Evolutionary conservation across 2,113 vertebrate species (phyloP), one percentile per base, ranked within the genome.

Genomic region (Forbesichthys papilliferus): DNA sequence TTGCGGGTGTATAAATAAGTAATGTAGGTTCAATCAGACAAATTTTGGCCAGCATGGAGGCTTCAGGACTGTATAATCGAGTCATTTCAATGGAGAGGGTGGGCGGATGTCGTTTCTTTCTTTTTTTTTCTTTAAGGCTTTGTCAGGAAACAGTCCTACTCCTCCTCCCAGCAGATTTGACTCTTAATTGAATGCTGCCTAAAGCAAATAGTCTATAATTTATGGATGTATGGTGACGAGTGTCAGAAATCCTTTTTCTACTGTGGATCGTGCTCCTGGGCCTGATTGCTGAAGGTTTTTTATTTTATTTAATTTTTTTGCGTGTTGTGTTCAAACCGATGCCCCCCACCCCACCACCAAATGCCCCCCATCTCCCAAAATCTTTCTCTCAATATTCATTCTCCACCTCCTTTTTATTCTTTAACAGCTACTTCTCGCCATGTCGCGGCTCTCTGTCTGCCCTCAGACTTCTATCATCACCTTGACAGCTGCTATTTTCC

Each of bases 171-270:
- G 56, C 55, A 79, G 70, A 64, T 78, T 61, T 14, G 48, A 58
- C 64, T 71, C 49, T 79, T 85, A 85, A 87, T 84, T 91, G 77
- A 90, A 86, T 27, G 82, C 62, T 72, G 81, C 86, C 76, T 85
- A 55, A 74, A 86, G 86, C 83, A 71, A 77, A 79, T 68, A 69
- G 71, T 83, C 79, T 74, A 88, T 88, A 82, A 91, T 88, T 90
- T 75, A 88, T 83, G 71, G 79, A 61, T 71, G 60, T 74, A 14
- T 27, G 74, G 71, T 86, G 85, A 55, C 33, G 55, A 83, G 64
- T 18, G 52, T 77, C 66, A 71, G 77, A 65, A 74, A 76, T 70
- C 69, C 18, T 33, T 64, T 65, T 70, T 75, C 66, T 48, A 42
- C 56, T 73, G 69, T 62, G 63, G 65, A 77, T 11, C 5, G 70